Evolutionary conservation across 1,140 invertebrate genomes (phyloP), one percentile per base, ranked within the genome.

Genomic region (Lepidurus apus): DNA sequence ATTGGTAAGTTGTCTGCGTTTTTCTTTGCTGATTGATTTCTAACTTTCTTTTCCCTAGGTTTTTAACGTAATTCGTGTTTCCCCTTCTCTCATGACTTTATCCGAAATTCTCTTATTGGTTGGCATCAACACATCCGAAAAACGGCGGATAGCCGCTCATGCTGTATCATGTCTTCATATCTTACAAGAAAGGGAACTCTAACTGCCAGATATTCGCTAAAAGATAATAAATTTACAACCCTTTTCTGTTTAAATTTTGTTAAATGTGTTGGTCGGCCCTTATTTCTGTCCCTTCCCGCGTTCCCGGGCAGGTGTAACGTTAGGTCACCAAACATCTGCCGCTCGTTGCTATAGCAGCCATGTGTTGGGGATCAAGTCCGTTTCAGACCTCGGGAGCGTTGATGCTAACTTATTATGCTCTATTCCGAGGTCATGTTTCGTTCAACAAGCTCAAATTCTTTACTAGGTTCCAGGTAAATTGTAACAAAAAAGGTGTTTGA

Each of bases 401-500:
- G 53, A 65, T 65, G 53, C 53, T 9, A 21, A 21, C 7, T n/a
- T 17, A 65, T n/a, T 21, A 13, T 17, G 17, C 17, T 17, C 17
- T 65, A 17, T 65, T 65, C 21, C 6, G 21, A 65, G 21, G 21
- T 11, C 53, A 79, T 79, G 78, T 79, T 79, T 79, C 78, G 78
- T 75, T 79, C 78, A 44, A 45, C 74, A 43, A 79, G 78, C 43
- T 21, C 78, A 1, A 47, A 26, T 44, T 75, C 74, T 43, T 44
- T 79, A 74, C 74, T 74, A 1, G 73, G 44, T 42, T 79, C 78
- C 8, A 79, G 78, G 78, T 79, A 79, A 78, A 26, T 24, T 10
- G 34, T 77, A 65, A 8, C 21, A 43, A 7, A 21, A 77, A 42
- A 1, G 47, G 21, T 77, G 26, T 1, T 24, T 8, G 9, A 44